These are phyloP conservation scores for Clavelina lepadiformis DNA, from an alignment of 23 tunicate species.

Conservation along the genomic window DNA sequence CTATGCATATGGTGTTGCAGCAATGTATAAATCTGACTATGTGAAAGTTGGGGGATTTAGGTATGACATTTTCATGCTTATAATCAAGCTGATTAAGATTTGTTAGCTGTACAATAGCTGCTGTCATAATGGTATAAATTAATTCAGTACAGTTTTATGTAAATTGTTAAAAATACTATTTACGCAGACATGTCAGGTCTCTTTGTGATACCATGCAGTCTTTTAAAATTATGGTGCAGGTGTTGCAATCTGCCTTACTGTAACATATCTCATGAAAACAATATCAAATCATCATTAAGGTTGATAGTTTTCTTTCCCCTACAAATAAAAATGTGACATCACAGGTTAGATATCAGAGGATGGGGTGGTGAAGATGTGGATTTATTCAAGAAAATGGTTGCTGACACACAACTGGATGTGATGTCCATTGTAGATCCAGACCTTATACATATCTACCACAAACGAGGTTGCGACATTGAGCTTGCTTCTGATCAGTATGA, in stretches of 20 bases:
- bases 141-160: no score
- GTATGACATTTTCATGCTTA: conserved; percentile 5
- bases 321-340: neutral
- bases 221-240: no score
- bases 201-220: no score
- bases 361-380: conserved; percentile 98
- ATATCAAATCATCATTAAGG: neutral
- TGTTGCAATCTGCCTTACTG: no score
- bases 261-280: no score
- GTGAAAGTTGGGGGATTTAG: conserved; percentile 74
- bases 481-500: conserved; percentile 68
- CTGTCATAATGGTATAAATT: no score
- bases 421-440: conserved; percentile 82
- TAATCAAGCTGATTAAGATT: no score
- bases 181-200: no score
- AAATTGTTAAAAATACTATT: no score
- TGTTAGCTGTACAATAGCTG: no score
- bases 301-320: neutral
- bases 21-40: conserved; percentile 82
- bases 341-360: conserved; percentile 67
- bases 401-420: conserved; percentile 55
- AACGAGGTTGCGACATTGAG: conserved; percentile 72
- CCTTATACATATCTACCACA: conserved; percentile 78
- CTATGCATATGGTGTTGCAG: conserved; percentile 83
- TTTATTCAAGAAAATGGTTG: conserved; percentile 66